A percentile compares a stretch with the other conserved stretches of the same genome.
phyloP scores from a whole-genome alignment of 1,140 invertebrate species.

The Tetramorium simillimum region DNA sequence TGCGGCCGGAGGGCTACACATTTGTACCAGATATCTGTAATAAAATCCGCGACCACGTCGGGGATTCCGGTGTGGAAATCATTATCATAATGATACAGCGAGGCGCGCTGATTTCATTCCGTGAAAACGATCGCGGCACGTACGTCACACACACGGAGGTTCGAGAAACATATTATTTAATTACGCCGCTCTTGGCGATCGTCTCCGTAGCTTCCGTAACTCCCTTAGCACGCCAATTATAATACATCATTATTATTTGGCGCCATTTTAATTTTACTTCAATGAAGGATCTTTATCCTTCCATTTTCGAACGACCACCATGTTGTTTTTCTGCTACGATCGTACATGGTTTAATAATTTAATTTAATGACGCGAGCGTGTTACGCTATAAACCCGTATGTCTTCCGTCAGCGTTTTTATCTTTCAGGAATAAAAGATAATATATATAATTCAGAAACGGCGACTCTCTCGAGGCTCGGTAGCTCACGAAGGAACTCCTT shows the following conservation, averaged over 20 bases:
- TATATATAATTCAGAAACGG: neutral
- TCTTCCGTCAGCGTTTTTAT: neutral
- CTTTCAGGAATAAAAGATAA: neutral
- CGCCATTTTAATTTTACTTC: constrained; percentile 35
- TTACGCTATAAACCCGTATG: neutral
- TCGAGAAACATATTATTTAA: constrained; percentile 29
- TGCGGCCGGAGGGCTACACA: neutral
- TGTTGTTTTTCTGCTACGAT: neutral
- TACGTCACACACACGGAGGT: neutral
- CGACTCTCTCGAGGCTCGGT: neutral
- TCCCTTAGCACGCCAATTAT: constrained; percentile 10
- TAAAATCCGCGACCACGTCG: constrained; percentile 14
- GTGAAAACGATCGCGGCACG: constrained; percentile 19
- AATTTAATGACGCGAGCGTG: neutral
- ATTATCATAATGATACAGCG: constrained; percentile 55
- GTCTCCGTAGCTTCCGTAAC: constrained; percentile 7
- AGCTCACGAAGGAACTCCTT: neutral
- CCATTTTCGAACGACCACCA: neutral
- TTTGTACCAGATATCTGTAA: constrained; percentile 23
- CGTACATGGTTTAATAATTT: constrained; percentile 21
- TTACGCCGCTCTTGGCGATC: constrained; percentile 45
- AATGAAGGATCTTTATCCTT: constrained; percentile 31
- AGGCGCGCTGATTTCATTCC: constrained; percentile 24
- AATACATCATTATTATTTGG: constrained; percentile 25
- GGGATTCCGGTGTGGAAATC: constrained; percentile 23